Conservation (phyloP, 2,797 vertebrate species). For the Antennarius maculatus region DNA sequence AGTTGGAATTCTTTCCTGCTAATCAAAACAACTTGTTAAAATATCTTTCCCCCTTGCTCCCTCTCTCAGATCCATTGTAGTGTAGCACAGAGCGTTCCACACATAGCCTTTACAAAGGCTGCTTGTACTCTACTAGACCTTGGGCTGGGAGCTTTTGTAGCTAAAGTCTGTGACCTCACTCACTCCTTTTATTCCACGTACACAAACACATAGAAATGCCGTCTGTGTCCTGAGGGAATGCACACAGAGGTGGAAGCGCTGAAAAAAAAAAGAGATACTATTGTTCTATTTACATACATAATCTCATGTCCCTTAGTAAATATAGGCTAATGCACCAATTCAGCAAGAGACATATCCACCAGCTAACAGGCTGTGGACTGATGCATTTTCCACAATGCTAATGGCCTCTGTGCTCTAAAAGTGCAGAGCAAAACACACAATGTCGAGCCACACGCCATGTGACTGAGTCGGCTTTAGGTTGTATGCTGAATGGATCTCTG, state of each 20-base stretch:
- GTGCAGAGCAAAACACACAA: constrained; percentile 65
- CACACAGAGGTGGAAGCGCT: constrained; percentile 12
- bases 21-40: constrained; percentile 63
- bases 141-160: constrained; percentile 76
- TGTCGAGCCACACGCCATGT: constrained; percentile 61
- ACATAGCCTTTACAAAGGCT: constrained; percentile 80
- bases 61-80: constrained; percentile 73
- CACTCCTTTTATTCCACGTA: constrained; percentile 60
- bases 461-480: constrained; percentile 58
- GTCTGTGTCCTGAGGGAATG: constrained; percentile 27
- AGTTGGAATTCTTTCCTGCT: constrained; percentile 58
- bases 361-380: constrained; percentile 27
- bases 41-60: constrained; percentile 14
- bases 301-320: constrained; percentile 25
- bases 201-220: constrained; percentile 33
- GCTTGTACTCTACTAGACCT: constrained; percentile 79
- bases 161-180: constrained; percentile 81
- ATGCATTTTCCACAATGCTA: constrained; percentile 62
- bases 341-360: constrained; percentile 31
- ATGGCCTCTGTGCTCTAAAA: constrained; percentile 67
- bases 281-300: constrained; percentile 47
- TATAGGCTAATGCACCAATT: constrained; percentile 10
- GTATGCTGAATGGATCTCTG: constrained; percentile 56
- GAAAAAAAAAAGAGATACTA: constrained; percentile 19
- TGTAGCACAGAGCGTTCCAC: constrained; percentile 76